Conservation (phyloP, 2,797 vertebrate species). For the Lates japonicus region DNA sequence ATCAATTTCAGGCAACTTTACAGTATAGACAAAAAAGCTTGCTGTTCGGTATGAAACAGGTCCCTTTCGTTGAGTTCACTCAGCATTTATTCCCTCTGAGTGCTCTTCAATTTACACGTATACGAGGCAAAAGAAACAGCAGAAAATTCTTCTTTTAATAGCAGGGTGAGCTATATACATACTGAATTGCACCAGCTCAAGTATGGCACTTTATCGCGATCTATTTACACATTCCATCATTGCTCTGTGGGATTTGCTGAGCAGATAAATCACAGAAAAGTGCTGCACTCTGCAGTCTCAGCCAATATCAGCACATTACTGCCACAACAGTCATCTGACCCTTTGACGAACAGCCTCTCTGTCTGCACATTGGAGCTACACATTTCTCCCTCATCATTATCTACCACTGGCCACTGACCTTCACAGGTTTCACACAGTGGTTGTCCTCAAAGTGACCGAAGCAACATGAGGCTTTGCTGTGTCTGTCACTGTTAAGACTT, state of each 20-base stretch:
- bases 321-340: constrained; percentile 37
- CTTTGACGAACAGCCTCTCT: constrained; percentile 40
- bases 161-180: constrained; percentile 55
- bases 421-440: constrained; percentile 16
- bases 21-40: constrained; percentile 48
- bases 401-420: constrained; percentile 38
- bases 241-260: constrained; percentile 44
- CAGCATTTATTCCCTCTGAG: constrained; percentile 38
- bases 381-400: constrained; percentile 32
- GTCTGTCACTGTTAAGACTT: constrained; percentile 36
- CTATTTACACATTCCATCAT: constrained; percentile 64
- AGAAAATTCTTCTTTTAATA: constrained; percentile 49
- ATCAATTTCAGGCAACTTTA: constrained; percentile 69
- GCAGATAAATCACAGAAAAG: constrained; percentile 63
- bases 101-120: constrained; percentile 39
- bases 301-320: constrained; percentile 59
- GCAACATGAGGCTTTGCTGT: constrained; percentile 13
- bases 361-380: constrained; percentile 31
- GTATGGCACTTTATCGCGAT: constrained; percentile 58
- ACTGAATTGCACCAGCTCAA: constrained; percentile 48
- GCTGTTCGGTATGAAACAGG: constrained; percentile 7
- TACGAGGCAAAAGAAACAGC: constrained; percentile 21
- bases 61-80: constrained; percentile 33
- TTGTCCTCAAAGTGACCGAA: constrained; percentile 32
- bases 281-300: constrained; percentile 52